Evolutionary conservation across 2,113 vertebrate species (phyloP), one percentile per base, ranked within the genome.

Genomic region (Seriola dumerili): DNA sequence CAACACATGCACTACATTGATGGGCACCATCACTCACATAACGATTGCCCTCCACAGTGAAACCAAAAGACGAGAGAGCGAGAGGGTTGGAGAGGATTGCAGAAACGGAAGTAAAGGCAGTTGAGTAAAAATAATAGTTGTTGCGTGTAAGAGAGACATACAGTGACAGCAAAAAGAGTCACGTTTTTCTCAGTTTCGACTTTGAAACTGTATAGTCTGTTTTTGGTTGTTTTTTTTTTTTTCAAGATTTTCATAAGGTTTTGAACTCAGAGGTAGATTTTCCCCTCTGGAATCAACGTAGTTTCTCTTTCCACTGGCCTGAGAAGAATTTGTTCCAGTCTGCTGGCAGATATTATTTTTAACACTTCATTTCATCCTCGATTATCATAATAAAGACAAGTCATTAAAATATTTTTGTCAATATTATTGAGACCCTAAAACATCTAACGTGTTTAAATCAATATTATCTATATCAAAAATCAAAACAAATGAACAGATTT

Each of bases 1-100:
- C 95, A 95, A 94, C 95, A 95, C 94, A 94, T 94, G 95, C 96
- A 96, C 94, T 94, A 94, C 86, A 89, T 89, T 92, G 95, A 95
- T 92, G 89, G 94, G 91, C 80, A 63, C 92, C 94, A 95, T 91
- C 93, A 95, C 93, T 96, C 96, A 96, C 88, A 76, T 86, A 93
- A 95, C 90, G 93, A 94, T 93, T 94, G 91, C 92, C 93, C 77
- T 85, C 71, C 84, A 88, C 66, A 63, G 93, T 90, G 90, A 93
- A 89, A 90, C 86, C 93, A 94, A 93, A 90, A 85, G 81, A 88
- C 69, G 57, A 87, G 76, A 81, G 55, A 88, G 84, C 19, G 81
- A 86, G 66, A 65, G 68, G 79, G 79, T 34, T 68, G 65, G 61
- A 78, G 76, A 83, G 85, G 72, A 54, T 19, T 76, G 81, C 82